Evolutionary conservation across 2,797 vertebrate genomes (phyloP).

Genomic region (Megaceryle alcyon): DNA sequence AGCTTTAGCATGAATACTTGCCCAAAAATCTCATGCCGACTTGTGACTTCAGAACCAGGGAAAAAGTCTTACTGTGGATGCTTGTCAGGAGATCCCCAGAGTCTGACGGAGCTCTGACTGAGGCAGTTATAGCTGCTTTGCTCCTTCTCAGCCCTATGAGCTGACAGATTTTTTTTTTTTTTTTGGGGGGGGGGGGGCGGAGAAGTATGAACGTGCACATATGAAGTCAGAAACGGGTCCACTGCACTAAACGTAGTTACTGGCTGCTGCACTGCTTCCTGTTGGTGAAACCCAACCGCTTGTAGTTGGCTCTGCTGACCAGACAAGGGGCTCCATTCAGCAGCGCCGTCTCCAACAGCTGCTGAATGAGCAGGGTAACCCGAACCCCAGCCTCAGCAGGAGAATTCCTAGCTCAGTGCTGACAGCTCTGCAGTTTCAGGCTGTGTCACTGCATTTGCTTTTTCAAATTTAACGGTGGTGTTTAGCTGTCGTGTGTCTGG

Average conservation of each 20-base stretch:
- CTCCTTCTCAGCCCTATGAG: not conserved
- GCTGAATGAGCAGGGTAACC: slow-evolving; percentile 20
- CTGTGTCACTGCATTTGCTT: not conserved
- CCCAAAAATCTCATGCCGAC: not conserved
- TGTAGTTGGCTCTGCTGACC: slow-evolving; percentile 8
- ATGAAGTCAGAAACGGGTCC: not conserved
- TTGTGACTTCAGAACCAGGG: not conserved
- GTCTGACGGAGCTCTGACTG: not conserved
- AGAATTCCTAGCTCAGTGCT: not conserved
- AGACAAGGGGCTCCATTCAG: slow-evolving; percentile 72
- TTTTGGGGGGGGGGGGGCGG: not conserved
- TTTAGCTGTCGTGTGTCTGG: not conserved
- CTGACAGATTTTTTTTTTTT: not conserved
- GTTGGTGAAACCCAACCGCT: slow-evolving; percentile 3
- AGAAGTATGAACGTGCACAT: not conserved
- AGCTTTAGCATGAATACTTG: slow-evolving; percentile 7
- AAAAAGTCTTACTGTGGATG: not conserved
- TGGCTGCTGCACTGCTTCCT: slow-evolving; percentile 25
- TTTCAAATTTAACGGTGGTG: not conserved
- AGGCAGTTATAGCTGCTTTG: not conserved
- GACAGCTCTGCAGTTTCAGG: not conserved
- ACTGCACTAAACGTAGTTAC: not conserved
- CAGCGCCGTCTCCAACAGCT: slow-evolving; percentile 37
- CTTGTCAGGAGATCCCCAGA: not conserved
- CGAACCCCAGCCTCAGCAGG: not conserved